Percentiles rank a stretch among this genome's conserved stretches.
Conservation (phyloP, 2,888 invertebrate genomes). For the Amitus sp. region DNA sequence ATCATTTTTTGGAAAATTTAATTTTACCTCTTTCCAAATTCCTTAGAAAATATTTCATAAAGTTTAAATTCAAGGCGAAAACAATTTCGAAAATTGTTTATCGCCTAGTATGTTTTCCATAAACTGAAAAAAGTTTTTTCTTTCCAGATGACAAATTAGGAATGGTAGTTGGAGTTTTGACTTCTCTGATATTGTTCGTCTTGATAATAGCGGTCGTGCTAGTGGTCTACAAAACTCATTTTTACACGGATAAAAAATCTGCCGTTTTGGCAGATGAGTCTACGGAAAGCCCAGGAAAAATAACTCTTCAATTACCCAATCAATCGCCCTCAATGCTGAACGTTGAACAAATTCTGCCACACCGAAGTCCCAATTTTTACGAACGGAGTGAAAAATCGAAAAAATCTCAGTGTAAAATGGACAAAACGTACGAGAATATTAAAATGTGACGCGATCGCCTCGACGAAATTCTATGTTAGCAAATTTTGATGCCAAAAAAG, state of each 20-base stretch:
- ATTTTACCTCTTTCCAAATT: too few species aligned
- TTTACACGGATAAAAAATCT: slow-evolving; percentile 48
- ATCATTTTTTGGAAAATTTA: too few species aligned
- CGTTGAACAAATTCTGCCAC: slow-evolving; percentile 43
- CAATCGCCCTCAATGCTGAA: slow-evolving; percentile 28
- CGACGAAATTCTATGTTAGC: background rate
- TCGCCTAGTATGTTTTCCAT: too few species aligned
- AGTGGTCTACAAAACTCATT: slow-evolving; percentile 55
- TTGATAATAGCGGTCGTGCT: slow-evolving; percentile 57
- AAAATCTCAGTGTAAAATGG: background rate
- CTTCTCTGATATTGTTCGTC: slow-evolving; percentile 54
- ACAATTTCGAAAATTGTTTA: too few species aligned
- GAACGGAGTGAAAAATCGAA: slow-evolving; percentile 40
- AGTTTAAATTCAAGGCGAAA: too few species aligned
- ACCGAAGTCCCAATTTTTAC: slow-evolving; percentile 49
- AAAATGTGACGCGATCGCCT: background rate
- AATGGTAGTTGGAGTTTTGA: slow-evolving; percentile 61
- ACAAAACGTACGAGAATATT: slow-evolving; percentile 40
- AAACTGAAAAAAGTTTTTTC: too few species aligned
- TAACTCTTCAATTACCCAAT: slow-evolving; percentile 43
- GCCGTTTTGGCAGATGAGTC: slow-evolving; percentile 51
- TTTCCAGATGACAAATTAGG: slow-evolving; percentile 56
- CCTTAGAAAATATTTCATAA: too few species aligned
- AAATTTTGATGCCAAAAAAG: background rate
- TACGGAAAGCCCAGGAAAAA: slow-evolving; percentile 41